These are phyloP conservation scores for Poeciliopsis infans DNA, from an alignment of 2,797 vertebrate species.

Conservation along the genomic window DNA sequence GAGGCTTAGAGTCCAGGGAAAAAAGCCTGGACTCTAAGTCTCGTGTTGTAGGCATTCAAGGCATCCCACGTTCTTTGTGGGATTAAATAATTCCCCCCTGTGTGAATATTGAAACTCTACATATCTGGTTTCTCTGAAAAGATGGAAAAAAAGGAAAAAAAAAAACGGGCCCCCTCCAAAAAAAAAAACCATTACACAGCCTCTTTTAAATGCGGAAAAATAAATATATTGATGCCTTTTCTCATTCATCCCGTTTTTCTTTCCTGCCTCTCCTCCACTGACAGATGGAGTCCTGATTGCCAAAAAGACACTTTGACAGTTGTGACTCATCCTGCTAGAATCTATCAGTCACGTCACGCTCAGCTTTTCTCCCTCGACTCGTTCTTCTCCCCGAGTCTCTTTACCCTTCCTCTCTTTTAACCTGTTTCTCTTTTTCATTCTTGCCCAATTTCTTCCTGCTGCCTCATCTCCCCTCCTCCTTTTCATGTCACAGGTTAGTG, in stretches of 20 bases:
- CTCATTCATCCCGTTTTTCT: slow-evolving; percentile 3
- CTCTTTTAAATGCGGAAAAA: not conserved
- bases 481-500: slow-evolving; percentile 37
- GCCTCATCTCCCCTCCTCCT: slow-evolving; percentile 23
- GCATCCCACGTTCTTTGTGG: not conserved
- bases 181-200: not conserved
- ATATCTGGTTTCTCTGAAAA: not conserved
- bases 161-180: not conserved
- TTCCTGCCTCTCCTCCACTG: slow-evolving; percentile 20
- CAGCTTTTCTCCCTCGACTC: slow-evolving; percentile 39
- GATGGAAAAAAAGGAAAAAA: not conserved
- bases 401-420: slow-evolving; percentile 33
- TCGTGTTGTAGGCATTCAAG: not conserved
- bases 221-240: not conserved
- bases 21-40: not conserved
- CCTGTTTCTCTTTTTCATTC: slow-evolving; percentile 37
- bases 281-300: slow-evolving; percentile 52
- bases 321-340: slow-evolving; percentile 65
- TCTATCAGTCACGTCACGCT: slow-evolving; percentile 55
- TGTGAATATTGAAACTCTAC: not conserved
- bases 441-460: slow-evolving; percentile 32
- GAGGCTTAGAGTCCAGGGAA: no score
- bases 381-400: slow-evolving; percentile 34
- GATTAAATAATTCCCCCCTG: not conserved
- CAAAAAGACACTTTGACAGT: slow-evolving; percentile 61